A percentile compares a stretch with the other conserved stretches of the same genome.
phyloP scores from a whole-genome alignment of 2,113 vertebrate genomes.

The Willisornis vidua region DNA sequence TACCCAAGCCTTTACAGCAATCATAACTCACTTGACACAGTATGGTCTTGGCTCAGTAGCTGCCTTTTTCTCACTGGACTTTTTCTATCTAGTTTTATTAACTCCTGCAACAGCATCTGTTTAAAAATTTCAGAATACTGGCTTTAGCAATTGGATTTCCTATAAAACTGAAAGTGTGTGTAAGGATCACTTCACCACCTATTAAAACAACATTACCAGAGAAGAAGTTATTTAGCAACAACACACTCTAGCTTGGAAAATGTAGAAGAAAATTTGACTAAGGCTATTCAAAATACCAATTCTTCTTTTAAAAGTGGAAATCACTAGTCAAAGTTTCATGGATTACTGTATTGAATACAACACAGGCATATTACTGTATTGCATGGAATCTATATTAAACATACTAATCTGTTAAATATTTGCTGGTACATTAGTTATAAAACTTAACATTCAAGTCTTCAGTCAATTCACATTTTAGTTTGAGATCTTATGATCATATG shows the following conservation, averaged over 20 bases:
- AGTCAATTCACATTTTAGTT: neutral
- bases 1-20: fast-evolving
- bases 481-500: neutral
- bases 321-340: neutral
- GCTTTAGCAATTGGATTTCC: neutral
- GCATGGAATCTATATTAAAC: neutral
- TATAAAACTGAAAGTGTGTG: neutral
- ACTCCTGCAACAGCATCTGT: neutral
- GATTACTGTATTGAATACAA: neutral
- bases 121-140: neutral
- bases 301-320: neutral
- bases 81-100: neutral
- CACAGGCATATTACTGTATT: neutral
- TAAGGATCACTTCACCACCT: neutral
- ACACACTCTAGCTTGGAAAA: neutral
- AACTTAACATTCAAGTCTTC: neutral
- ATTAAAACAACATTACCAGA: neutral
- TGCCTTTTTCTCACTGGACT: neutral
- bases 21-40: neutral
- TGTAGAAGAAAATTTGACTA: neutral
- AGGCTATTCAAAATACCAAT: neutral
- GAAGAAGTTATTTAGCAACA: neutral
- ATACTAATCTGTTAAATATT: neutral
- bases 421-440: neutral
- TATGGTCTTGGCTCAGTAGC: neutral